Percentiles rank a stretch among this genome's conserved stretches.
Evolutionary conservation across 2,797 vertebrate genomes (phyloP).

Genomic region (Rhinella marina): DNA sequence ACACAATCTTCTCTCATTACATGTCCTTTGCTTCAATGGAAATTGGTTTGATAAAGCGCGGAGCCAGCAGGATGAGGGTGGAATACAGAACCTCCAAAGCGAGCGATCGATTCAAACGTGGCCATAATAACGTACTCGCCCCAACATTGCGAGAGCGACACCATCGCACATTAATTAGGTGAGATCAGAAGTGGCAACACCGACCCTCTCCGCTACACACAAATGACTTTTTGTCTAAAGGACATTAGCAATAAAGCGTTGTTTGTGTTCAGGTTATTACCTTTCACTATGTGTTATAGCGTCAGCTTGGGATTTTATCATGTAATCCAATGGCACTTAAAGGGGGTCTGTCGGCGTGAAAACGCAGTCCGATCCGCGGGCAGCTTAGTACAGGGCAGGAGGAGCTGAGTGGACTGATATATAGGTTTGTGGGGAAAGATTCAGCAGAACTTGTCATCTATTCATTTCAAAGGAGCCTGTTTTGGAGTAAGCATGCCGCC

Average conservation of each 20-base stretch:
- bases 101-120: conserved; percentile 9
- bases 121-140: background rate
- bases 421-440: too few relatives aligned
- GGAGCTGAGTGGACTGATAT: too few relatives aligned
- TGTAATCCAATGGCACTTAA: background rate
- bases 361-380: too few relatives aligned
- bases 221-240: background rate
- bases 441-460: too few relatives aligned
- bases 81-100: conserved; percentile 16
- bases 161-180: conserved; percentile 21
- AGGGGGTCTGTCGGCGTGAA: too few relatives aligned
- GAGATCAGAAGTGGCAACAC: conserved; percentile 17
- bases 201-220: background rate
- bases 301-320: background rate
- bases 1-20: conserved; percentile 33
- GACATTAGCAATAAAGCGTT: background rate
- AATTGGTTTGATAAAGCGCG: conserved; percentile 44
- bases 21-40: conserved; percentile 27
- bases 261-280: background rate
- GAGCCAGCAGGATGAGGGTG: background rate
- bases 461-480: too few relatives aligned
- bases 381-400: too few relatives aligned
- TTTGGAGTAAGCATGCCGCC: too few relatives aligned
- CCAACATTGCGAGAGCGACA: background rate
- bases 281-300: background rate